Percentiles rank a stretch among this genome's conserved stretches.
phyloP scores from a whole-genome alignment of 2,888 invertebrate genomes.

The Trissoscelio sp. region DNA sequence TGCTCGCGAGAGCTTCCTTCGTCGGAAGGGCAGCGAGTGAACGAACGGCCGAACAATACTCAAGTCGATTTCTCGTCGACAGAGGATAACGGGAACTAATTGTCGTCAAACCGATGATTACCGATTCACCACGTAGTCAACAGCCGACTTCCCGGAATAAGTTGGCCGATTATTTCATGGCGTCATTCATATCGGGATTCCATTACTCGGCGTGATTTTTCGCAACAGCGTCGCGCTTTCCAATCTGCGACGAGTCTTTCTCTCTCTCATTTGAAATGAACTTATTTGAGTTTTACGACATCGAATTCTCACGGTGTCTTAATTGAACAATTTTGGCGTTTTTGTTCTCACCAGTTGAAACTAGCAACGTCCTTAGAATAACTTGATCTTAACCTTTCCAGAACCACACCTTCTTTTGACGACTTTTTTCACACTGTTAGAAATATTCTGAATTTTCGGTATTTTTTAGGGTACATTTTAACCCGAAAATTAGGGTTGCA shows the following conservation, averaged over 20 bases:
- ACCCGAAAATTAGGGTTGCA: no score
- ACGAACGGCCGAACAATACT: slow-evolving; percentile 38
- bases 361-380: slow-evolving; percentile 61
- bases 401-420: no score
- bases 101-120: slow-evolving; percentile 66
- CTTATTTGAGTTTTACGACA: slow-evolving; percentile 65
- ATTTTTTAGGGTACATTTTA: no score
- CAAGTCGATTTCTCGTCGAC: slow-evolving; percentile 56
- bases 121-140: slow-evolving; percentile 67
- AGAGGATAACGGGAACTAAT: slow-evolving; percentile 66
- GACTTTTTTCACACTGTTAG: no score
- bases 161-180: slow-evolving; percentile 53
- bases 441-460: no score
- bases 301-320: slow-evolving; percentile 58
- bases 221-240: slow-evolving; percentile 65
- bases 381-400: slow-evolving; percentile 58
- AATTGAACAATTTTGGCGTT: slow-evolving; percentile 63
- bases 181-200: slow-evolving; percentile 67
- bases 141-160: slow-evolving; percentile 59
- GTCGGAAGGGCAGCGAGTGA: slow-evolving; percentile 60
- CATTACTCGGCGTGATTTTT: slow-evolving; percentile 63
- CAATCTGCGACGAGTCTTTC: slow-evolving; percentile 40
- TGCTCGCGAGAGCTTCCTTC: slow-evolving; percentile 41
- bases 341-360: slow-evolving; percentile 45
- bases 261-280: slow-evolving; percentile 51